phyloP scores from a whole-genome alignment of 2,797 vertebrate genomes.

The Cygnus olor region DNA sequence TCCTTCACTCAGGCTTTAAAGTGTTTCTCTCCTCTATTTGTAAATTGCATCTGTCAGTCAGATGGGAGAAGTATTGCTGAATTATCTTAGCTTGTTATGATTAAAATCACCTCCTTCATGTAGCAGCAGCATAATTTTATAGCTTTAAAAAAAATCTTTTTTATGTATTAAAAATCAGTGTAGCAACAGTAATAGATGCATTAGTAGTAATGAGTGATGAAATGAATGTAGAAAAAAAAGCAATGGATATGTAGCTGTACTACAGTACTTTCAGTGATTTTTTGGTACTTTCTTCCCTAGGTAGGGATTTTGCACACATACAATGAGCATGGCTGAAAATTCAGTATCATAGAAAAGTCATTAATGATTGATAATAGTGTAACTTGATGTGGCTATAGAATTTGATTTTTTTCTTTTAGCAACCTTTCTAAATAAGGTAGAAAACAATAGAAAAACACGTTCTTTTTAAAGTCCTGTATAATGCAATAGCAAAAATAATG shows the following conservation, averaged over 20 bases:
- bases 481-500: neutral
- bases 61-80: neutral
- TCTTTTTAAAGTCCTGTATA: neutral
- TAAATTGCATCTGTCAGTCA: slow-evolving; percentile 50
- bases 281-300: neutral
- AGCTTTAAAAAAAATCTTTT: neutral
- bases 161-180: neutral
- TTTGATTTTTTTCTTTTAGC: neutral
- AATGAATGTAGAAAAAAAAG: neutral
- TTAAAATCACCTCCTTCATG: neutral
- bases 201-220: neutral
- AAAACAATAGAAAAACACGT: neutral
- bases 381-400: neutral
- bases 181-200: neutral
- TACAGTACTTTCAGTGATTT: neutral
- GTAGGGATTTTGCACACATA: neutral
- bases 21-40: slow-evolving; percentile 21
- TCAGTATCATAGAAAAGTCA: neutral
- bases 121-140: neutral
- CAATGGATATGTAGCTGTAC: neutral
- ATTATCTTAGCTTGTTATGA: neutral
- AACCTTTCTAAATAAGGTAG: neutral
- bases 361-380: neutral
- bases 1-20: slow-evolving; percentile 47
- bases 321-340: neutral